Percentiles rank a stretch among this genome's conserved stretches.
phyloP scores from a whole-genome alignment of 2,113 vertebrate species.

The Diglossa brunneiventris region DNA sequence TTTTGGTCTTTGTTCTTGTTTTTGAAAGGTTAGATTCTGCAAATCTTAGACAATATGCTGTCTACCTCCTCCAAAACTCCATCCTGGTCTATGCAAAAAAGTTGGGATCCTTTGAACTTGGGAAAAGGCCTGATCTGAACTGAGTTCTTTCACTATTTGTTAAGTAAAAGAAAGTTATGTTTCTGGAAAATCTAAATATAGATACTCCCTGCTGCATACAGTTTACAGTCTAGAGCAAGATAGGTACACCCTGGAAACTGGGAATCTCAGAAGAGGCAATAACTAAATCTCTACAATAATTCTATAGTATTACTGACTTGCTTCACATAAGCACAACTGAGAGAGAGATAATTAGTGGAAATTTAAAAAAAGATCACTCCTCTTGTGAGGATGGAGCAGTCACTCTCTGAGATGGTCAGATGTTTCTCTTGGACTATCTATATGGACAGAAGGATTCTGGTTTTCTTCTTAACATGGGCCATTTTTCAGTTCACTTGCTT shows the following conservation, averaged over 20 bases:
- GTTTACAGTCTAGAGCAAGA: not conserved
- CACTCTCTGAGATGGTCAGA: not conserved
- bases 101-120: not conserved
- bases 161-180: not conserved
- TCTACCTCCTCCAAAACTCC: not conserved
- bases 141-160: not conserved
- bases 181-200: conserved; percentile 12
- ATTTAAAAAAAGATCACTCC: not conserved
- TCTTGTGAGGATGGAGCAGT: not conserved
- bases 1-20: not conserved
- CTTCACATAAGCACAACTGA: not conserved
- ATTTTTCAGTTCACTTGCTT: not conserved
- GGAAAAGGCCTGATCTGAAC: not conserved
- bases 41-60: not conserved
- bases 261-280: not conserved
- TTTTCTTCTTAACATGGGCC: not conserved
- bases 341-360: not conserved
- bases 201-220: not conserved
- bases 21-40: not conserved
- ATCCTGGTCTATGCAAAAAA: not conserved
- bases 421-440: not conserved
- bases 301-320: not conserved
- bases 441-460: not conserved
- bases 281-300: not conserved
- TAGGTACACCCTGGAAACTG: not conserved